A percentile compares a stretch with the other conserved stretches of the same genome.
Conservation (phyloP, 2,113 vertebrate species). For the Mobula birostris region DNA sequence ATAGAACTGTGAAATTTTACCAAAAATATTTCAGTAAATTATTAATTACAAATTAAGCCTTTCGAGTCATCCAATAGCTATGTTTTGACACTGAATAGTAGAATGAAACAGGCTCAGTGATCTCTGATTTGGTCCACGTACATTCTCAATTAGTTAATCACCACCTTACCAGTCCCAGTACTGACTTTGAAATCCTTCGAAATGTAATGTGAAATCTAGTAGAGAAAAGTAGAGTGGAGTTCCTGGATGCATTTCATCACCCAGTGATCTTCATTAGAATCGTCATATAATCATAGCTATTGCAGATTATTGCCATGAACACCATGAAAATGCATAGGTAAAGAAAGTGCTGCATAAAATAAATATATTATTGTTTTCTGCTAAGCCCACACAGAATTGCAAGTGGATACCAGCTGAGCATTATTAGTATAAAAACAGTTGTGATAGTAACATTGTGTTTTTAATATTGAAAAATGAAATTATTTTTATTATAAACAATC, state of each 20-base stretch:
- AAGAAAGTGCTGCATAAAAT: background rate
- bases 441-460: background rate
- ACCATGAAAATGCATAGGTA: no score
- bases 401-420: no score
- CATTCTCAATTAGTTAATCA: background rate
- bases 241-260: background rate
- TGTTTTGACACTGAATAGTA: background rate
- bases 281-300: background rate
- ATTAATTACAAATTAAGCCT: background rate
- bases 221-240: background rate
- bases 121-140: background rate
- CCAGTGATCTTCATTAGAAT: background rate
- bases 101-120: background rate
- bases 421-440: no score
- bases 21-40: background rate
- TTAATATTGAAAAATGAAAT: background rate
- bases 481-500: background rate
- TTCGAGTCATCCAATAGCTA: background rate
- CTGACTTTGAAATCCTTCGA: background rate
- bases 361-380: background rate
- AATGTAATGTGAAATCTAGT: background rate
- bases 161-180: background rate
- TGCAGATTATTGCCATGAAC: background rate
- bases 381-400: background rate
- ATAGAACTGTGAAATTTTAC: background rate